phyloP scores from a whole-genome alignment of 2,888 invertebrate species.

The Eutolmus rufibarbis region DNA sequence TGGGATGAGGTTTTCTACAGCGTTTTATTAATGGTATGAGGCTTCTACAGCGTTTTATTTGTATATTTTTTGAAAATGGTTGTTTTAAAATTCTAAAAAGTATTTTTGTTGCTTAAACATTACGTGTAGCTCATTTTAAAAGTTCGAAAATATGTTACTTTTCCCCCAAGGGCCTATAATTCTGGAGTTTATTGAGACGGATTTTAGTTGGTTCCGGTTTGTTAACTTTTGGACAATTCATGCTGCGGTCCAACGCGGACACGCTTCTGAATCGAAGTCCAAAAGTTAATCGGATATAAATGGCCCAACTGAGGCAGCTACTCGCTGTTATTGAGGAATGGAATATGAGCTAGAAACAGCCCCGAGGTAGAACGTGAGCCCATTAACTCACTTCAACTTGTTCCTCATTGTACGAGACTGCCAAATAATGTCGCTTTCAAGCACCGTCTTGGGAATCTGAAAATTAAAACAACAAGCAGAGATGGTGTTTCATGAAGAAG shows the following conservation, averaged over 20 bases:
- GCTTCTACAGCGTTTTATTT: background rate
- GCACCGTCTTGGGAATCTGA: constrained; percentile 41
- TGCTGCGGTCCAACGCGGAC: background rate
- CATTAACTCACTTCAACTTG: background rate
- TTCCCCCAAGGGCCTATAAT: background rate
- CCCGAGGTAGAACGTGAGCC: background rate
- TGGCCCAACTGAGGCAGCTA: background rate
- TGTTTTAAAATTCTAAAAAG: background rate
- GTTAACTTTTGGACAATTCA: background rate
- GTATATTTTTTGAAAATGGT: background rate
- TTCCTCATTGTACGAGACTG: constrained; percentile 27
- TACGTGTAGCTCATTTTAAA: background rate
- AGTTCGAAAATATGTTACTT: background rate
- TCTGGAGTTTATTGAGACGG: background rate
- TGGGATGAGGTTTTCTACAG: background rate
- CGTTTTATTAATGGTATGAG: no score
- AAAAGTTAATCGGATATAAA: constrained; percentile 47
- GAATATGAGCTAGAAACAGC: background rate
- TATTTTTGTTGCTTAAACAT: background rate
- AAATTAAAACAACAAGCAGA: constrained; percentile 43
- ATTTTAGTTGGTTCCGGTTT: background rate
- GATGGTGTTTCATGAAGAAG: background rate
- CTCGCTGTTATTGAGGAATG: background rate
- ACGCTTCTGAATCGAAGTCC: background rate
- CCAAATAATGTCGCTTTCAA: constrained; percentile 42